Evolutionary conservation across 2,113 vertebrate genomes (phyloP).

Genomic region (Todiramphus chloris): DNA sequence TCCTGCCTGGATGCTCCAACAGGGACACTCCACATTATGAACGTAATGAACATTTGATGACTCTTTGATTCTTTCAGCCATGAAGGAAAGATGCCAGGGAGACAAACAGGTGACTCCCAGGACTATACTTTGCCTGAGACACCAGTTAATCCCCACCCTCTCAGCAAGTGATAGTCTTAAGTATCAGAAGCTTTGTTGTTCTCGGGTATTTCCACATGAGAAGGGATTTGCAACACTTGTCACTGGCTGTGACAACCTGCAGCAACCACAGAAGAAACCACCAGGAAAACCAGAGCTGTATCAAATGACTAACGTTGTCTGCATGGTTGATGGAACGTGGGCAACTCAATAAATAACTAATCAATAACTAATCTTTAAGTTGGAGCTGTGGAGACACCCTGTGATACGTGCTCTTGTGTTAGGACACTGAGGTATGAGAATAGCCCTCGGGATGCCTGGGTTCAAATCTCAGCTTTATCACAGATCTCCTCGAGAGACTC

Average conservation of each 20-base stretch:
- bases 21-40: background rate
- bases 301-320: background rate
- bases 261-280: background rate
- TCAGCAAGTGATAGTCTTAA: background rate
- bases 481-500: background rate
- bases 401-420: background rate
- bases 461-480: background rate
- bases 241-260: background rate
- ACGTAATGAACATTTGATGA: background rate
- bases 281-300: background rate
- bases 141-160: background rate
- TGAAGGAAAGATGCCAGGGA: background rate
- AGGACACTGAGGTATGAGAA: background rate
- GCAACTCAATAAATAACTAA: background rate
- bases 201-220: conserved; percentile 23
- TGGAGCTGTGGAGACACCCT: background rate
- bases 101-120: background rate
- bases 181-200: background rate
- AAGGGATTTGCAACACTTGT: conserved; percentile 5
- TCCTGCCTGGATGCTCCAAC: background rate
- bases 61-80: background rate
- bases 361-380: background rate
- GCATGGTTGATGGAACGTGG: background rate
- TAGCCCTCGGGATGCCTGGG: background rate
- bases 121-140: background rate